These are phyloP conservation scores for Brachyistius frenatus DNA, from an alignment of 2,113 vertebrate species.

Conservation along the genomic window DNA sequence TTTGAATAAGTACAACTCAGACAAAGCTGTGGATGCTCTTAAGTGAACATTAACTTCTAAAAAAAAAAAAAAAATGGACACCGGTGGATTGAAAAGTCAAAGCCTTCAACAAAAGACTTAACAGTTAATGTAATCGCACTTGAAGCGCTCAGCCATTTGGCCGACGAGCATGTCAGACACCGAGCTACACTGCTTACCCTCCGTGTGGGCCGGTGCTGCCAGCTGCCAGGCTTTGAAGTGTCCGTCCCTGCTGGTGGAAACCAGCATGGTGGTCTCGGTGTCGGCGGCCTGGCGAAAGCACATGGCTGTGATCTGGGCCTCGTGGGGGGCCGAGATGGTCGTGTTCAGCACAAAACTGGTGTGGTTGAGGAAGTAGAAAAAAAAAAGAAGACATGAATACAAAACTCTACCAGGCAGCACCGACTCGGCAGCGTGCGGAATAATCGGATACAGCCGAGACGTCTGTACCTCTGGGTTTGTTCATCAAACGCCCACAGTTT, in stretches of 20 bases:
- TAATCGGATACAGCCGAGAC: not conserved
- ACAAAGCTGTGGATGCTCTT: no score
- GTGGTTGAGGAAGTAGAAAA: not conserved
- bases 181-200: constrained; percentile 53
- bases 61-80: no score
- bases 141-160: not conserved
- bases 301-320: constrained; percentile 87
- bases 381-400: not conserved
- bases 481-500: constrained; percentile 92
- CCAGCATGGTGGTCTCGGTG: constrained; percentile 83
- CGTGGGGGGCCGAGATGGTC: constrained; percentile 90
- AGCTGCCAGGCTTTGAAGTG: constrained; percentile 96
- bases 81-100: no score
- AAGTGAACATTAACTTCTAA: no score
- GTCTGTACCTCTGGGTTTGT: constrained; percentile 89
- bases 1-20: no score
- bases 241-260: constrained; percentile 90
- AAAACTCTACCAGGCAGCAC: not conserved
- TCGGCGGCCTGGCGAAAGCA: constrained; percentile 85
- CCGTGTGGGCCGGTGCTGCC: constrained; percentile 78
- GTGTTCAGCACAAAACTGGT: constrained; percentile 94
- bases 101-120: no score
- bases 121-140: no score
- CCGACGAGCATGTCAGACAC: not conserved
- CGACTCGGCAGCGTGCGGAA: not conserved